Conservation (phyloP, 2,797 vertebrate genomes). For the Cheirogaleus major region DNA sequence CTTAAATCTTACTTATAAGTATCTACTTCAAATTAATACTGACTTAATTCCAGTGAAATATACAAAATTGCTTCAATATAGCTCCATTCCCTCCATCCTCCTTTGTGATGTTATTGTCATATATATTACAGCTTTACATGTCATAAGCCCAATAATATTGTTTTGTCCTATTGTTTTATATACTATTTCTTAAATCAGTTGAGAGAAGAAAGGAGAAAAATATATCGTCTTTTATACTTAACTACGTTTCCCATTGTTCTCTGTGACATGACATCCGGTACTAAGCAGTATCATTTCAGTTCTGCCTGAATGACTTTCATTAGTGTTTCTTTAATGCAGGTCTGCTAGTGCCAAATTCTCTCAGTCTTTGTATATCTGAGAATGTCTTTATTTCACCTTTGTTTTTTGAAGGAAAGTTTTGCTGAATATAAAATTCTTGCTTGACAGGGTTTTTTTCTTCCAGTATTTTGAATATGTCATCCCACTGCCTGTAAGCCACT, state of each 20-base stretch:
- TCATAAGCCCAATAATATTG: not conserved
- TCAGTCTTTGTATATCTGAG: not conserved
- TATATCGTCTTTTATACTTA: not conserved
- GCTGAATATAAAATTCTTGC: not conserved
- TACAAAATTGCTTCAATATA: not conserved
- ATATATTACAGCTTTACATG: not conserved
- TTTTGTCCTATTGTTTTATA: not conserved
- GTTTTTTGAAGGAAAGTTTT: not conserved
- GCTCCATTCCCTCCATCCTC: not conserved
- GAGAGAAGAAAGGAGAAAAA: not conserved
- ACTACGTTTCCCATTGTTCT: not conserved
- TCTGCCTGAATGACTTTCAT: not conserved
- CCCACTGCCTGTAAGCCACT: not conserved
- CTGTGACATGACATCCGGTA: not conserved
- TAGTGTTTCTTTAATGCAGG: not conserved
- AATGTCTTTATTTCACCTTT: not conserved
- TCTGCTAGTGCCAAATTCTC: not conserved
- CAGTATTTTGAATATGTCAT: not conserved
- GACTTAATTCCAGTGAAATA: slow-evolving; percentile 20
- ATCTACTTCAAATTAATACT: not conserved
- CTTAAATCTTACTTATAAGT: not conserved
- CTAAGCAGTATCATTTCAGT: not conserved
- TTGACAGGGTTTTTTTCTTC: not conserved
- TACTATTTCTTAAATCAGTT: not conserved
- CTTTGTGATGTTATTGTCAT: not conserved